These are phyloP conservation scores for Girardinus metallicus DNA, from an alignment of 2,797 vertebrate genomes.

Conservation along the genomic window DNA sequence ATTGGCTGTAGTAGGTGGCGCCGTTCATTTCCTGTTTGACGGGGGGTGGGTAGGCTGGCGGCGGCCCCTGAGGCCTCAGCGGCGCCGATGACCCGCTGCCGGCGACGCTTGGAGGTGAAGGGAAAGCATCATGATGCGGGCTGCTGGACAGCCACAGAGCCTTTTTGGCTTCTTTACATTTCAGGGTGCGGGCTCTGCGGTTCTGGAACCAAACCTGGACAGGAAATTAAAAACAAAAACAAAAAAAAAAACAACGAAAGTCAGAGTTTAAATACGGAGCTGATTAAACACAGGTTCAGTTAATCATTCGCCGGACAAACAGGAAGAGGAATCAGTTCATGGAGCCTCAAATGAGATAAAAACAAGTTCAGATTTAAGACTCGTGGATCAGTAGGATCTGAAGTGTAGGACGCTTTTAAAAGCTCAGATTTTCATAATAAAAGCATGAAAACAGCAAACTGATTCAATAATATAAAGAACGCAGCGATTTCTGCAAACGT, in stretches of 20 bases:
- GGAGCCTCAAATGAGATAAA: slow-evolving; percentile 69
- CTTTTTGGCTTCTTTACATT: slow-evolving; percentile 78
- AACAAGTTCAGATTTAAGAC: slow-evolving; percentile 22
- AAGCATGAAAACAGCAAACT: neutral
- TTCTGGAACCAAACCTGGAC: slow-evolving; percentile 85
- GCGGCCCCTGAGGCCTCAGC: slow-evolving; percentile 41
- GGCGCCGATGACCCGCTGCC: slow-evolving; percentile 8
- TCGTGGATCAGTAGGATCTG: slow-evolving; percentile 54
- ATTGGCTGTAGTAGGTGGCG: slow-evolving; percentile 53
- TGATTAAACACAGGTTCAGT: slow-evolving; percentile 42
- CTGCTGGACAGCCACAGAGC: slow-evolving; percentile 64
- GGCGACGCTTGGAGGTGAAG: slow-evolving; percentile 25
- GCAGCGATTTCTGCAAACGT: neutral
- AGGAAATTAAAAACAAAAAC: slow-evolving; percentile 18
- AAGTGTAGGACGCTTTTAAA: slow-evolving; percentile 57
- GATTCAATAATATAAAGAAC: neutral
- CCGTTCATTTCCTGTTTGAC: slow-evolving; percentile 72
- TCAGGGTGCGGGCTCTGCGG: slow-evolving; percentile 81
- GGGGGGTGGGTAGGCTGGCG: slow-evolving; percentile 51
- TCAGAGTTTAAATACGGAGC: slow-evolving; percentile 1
- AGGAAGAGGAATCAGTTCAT: slow-evolving; percentile 31
- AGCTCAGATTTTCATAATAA: slow-evolving; percentile 47
- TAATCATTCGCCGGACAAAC: slow-evolving; percentile 68
- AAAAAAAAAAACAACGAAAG: neutral
- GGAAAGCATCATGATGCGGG: slow-evolving; percentile 32